A percentile compares a stretch with the other conserved stretches of the same genome.
phyloP scores from a whole-genome alignment of 1,140 invertebrate genomes.

The Phortica variegata region DNA sequence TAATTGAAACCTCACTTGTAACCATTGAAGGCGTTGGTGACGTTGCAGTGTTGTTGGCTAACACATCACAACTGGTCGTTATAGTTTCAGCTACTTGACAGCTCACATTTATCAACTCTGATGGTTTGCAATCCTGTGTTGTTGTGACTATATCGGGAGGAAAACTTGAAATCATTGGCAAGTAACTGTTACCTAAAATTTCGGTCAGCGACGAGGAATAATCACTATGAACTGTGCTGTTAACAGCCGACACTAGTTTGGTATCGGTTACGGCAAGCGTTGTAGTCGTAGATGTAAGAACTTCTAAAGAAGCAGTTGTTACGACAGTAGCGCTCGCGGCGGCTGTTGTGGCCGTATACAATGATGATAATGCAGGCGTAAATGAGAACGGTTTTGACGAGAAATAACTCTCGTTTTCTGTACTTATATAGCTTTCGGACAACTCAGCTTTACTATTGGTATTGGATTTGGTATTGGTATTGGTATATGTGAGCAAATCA shows the following conservation, averaged over 20 bases:
- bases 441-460: too few relatives aligned
- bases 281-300: neutral
- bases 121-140: too few relatives aligned
- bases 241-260: too few relatives aligned
- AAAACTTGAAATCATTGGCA: conserved; percentile 7
- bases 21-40: conserved; percentile 1
- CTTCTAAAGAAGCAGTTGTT: neutral
- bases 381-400: neutral
- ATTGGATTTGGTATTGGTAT: too few relatives aligned
- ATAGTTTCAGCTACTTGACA: conserved; percentile 2
- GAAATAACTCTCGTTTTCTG: too few relatives aligned
- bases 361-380: neutral
- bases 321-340: neutral
- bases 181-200: too few relatives aligned
- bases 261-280: too few relatives aligned
- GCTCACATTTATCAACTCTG: too few relatives aligned
- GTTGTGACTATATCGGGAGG: conserved; percentile 15
- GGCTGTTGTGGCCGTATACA: neutral
- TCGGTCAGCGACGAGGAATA: conserved; percentile 8
- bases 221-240: too few relatives aligned
- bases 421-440: too few relatives aligned
- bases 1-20: conserved; percentile 4
- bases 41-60: conserved; percentile 17
- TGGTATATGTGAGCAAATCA: too few relatives aligned
- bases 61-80: conserved; percentile 15